Evolutionary conservation across 2,113 vertebrate species (phyloP).

Genomic region (Microcebus jonahi): DNA sequence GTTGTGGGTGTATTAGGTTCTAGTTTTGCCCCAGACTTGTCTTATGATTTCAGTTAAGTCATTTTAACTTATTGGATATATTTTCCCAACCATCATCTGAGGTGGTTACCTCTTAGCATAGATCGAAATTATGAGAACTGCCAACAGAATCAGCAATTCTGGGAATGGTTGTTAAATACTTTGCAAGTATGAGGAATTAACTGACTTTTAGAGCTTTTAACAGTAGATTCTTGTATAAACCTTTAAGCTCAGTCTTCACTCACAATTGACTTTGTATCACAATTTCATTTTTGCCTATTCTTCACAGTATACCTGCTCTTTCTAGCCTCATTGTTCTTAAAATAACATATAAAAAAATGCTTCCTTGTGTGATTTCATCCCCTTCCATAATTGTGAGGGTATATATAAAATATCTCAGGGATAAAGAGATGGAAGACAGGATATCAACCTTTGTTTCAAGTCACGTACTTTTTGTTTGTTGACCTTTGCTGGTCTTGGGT

Average conservation of each 20-base stretch:
- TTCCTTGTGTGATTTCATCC: slow-evolving; percentile 33
- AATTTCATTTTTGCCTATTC: slow-evolving; percentile 25
- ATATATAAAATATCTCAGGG: background rate
- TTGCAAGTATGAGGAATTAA: background rate
- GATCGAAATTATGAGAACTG: background rate
- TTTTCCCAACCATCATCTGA: background rate
- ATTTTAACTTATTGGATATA: slow-evolving; percentile 7
- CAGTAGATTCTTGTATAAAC: background rate
- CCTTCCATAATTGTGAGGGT: background rate
- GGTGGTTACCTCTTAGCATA: background rate
- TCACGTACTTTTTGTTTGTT: slow-evolving; percentile 58
- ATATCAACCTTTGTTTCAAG: background rate
- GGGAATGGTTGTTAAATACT: slow-evolving; percentile 1
- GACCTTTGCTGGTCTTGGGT: slow-evolving; percentile 63
- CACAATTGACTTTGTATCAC: background rate
- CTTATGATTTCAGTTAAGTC: background rate
- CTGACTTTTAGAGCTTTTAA: background rate
- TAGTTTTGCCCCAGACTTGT: background rate
- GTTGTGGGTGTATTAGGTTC: background rate
- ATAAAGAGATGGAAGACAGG: background rate
- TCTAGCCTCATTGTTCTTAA: background rate
- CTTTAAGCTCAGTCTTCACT: background rate
- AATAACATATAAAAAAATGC: background rate
- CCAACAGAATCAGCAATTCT: background rate
- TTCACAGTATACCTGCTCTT: background rate